phyloP scores from a whole-genome alignment of 1,140 invertebrate genomes.

The Ips nitidus region DNA sequence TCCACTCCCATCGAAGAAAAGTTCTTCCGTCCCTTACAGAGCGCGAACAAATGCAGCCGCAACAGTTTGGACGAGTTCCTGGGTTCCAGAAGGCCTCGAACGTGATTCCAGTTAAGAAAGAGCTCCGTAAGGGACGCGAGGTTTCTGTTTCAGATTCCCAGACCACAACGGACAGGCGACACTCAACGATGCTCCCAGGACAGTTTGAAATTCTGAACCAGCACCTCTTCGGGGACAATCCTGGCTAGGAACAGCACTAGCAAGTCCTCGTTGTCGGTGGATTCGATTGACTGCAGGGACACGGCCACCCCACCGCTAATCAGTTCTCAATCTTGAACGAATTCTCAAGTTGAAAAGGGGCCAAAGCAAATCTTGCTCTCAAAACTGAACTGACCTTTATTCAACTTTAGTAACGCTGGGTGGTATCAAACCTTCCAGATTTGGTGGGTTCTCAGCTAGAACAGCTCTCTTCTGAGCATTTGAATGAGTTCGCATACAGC shows the following conservation, averaged over 20 bases:
- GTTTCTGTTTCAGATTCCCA: slow-evolving; percentile 46
- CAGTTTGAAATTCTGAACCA: slow-evolving; percentile 68
- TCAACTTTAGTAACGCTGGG: no score
- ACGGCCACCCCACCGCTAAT: slow-evolving; percentile 59
- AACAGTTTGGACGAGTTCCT: slow-evolving; percentile 67
- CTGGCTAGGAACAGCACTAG: slow-evolving; percentile 60
- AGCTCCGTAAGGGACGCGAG: slow-evolving; percentile 10
- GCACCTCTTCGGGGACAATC: slow-evolving; percentile 68
- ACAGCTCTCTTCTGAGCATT: no score
- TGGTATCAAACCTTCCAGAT: no score
- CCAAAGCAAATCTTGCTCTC: no score
- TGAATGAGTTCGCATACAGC: no score
- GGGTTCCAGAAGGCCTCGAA: slow-evolving; percentile 80
- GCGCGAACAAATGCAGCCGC: slow-evolving; percentile 61
- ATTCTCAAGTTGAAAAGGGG: no score
- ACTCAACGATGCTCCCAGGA: slow-evolving; percentile 56
- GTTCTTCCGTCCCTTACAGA: slow-evolving; percentile 57
- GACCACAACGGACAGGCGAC: slow-evolving; percentile 51
- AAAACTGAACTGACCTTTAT: no score
- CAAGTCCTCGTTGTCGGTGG: slow-evolving; percentile 70
- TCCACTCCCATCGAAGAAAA: slow-evolving; percentile 61
- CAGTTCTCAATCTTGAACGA: no score
- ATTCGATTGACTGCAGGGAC: slow-evolving; percentile 65
- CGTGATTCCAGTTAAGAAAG: slow-evolving; percentile 66
- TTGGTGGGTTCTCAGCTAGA: no score